A percentile compares a stretch with the other conserved stretches of the same genome.
Conservation (phyloP, 1,140 invertebrate genomes). For the Cephus cinctus region DNA sequence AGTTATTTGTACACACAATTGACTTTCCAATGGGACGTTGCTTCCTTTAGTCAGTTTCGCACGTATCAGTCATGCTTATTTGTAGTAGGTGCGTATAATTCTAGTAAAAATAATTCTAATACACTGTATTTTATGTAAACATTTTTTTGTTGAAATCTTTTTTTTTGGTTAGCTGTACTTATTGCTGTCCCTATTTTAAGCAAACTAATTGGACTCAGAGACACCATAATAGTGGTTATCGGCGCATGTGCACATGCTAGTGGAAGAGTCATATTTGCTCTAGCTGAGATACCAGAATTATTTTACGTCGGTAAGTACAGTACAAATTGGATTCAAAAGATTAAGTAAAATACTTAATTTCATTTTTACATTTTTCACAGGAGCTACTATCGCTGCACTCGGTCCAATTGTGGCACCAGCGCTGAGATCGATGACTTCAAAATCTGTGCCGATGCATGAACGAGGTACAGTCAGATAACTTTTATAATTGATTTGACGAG, state of each 20-base stretch:
- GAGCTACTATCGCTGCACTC: conserved; percentile 65
- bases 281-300: conserved; percentile 52
- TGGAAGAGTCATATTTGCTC: conserved; percentile 66
- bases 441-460: conserved; percentile 65
- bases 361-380: conserved; percentile 34
- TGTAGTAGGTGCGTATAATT: conserved; percentile 54
- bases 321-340: neutral
- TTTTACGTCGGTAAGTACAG: conserved; percentile 62
- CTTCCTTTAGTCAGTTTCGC: conserved; percentile 65
- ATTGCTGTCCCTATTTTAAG: conserved; percentile 69
- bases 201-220: conserved; percentile 62
- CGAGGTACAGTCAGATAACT: too few relatives aligned
- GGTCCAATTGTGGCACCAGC: conserved; percentile 74
- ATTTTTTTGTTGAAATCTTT: conserved; percentile 2
- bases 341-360: neutral
- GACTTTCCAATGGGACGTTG: conserved; percentile 67
- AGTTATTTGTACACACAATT: conserved; percentile 67
- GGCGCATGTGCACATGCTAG: conserved; percentile 67
- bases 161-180: conserved; percentile 56
- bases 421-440: conserved; percentile 73
- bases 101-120: neutral
- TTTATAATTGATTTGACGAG: too few relatives aligned
- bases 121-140: neutral
- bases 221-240: conserved; percentile 71
- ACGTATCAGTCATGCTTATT: conserved; percentile 69